Conservation (phyloP, 2,888 invertebrate genomes). For the Lacanobia oleracea region DNA sequence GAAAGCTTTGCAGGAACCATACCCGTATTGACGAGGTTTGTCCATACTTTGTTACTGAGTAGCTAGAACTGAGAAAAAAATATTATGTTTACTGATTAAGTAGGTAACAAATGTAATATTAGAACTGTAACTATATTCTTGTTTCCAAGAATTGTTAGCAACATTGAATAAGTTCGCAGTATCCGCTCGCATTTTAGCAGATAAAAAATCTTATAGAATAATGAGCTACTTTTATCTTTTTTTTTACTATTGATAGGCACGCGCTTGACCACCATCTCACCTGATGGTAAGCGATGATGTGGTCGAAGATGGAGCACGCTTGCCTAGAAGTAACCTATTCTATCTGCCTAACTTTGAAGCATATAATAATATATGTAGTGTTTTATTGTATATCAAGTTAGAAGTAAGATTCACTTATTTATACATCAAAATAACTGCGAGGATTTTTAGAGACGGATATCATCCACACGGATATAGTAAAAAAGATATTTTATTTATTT, state of each 20-base stretch:
- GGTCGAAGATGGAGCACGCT: no score
- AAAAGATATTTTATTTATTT: no score
- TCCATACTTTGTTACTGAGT: slow-evolving; percentile 61
- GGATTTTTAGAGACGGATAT: not conserved
- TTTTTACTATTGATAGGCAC: no score
- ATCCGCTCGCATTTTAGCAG: not conserved
- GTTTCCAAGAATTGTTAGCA: not conserved
- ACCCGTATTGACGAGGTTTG: slow-evolving; percentile 82
- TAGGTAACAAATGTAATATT: not conserved
- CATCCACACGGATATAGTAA: no score
- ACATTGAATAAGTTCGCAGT: not conserved
- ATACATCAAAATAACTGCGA: not conserved
- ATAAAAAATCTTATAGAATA: not conserved
- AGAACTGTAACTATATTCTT: not conserved
- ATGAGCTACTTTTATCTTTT: not conserved
- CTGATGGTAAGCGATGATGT: no score
- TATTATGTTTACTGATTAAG: not conserved
- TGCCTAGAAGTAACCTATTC: no score
- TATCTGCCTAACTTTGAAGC: not conserved
- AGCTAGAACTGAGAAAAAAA: slow-evolving; percentile 81
- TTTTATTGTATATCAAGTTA: not conserved
- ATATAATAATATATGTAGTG: not conserved
- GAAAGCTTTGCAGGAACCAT: slow-evolving; percentile 74
- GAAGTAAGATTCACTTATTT: not conserved
- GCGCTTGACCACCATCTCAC: no score